Evolutionary conservation across 1,140 invertebrate species (phyloP).

Genomic region (Caerostris darwini): DNA sequence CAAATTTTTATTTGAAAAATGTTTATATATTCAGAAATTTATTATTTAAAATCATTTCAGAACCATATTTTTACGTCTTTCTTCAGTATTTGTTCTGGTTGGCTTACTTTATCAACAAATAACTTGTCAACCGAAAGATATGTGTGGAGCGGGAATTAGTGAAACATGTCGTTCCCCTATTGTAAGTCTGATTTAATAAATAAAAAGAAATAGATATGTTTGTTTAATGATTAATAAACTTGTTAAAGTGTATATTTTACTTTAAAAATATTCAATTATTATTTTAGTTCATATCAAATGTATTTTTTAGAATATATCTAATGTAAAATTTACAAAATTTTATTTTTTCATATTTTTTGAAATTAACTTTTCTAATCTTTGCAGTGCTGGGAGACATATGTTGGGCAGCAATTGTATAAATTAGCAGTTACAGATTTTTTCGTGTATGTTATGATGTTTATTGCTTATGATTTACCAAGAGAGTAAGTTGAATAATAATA

Average conservation of each 20-base stretch:
- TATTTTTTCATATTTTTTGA: background rate
- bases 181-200: constrained; percentile 29
- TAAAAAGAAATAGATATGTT: no score
- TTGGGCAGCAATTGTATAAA: constrained; percentile 94
- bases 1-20: background rate
- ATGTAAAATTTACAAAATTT: background rate
- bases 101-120: constrained; percentile 65
- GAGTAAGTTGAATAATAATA: constrained; percentile 81
- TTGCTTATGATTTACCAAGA: constrained; percentile 90
- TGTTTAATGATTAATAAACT: no score
- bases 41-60: constrained; percentile 1
- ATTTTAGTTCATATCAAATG: background rate
- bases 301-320: background rate
- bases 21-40: no score
- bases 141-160: constrained; percentile 48
- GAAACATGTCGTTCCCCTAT: constrained; percentile 58
- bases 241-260: no score
- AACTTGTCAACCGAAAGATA: constrained; percentile 70
- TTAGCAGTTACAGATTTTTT: constrained; percentile 90
- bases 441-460: constrained; percentile 88
- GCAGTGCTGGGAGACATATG: constrained; percentile 93
- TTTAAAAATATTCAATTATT: no score
- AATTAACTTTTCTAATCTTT: background rate
- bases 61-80: constrained; percentile 62
- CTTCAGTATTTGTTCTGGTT: constrained; percentile 67